Evolutionary conservation across 2,888 invertebrate genomes (phyloP).

Genomic region (Pseudoips prasinana): DNA sequence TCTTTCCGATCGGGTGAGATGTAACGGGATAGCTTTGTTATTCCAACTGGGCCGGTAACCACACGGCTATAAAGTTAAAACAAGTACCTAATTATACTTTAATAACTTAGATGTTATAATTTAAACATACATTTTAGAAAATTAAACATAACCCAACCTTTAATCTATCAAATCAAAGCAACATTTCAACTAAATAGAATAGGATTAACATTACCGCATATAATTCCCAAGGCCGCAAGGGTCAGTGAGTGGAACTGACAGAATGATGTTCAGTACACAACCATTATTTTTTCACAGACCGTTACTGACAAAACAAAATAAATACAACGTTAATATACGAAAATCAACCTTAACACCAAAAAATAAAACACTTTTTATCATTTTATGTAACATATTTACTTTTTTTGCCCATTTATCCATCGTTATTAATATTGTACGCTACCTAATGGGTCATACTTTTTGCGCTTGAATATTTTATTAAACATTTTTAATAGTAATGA

Average conservation of each 20-base stretch:
- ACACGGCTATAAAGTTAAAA: too few species aligned
- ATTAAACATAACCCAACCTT: too few species aligned
- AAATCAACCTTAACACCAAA: conserved; percentile 25
- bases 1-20: too few species aligned
- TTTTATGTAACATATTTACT: too few species aligned
- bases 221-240: conserved; percentile 27
- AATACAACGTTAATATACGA: conserved; percentile 24
- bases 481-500: conserved; percentile 15
- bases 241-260: conserved; percentile 43
- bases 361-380: conserved; percentile 14
- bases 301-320: conserved; percentile 47
- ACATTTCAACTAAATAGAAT: too few species aligned
- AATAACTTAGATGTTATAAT: too few species aligned
- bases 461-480: conserved; percentile 31
- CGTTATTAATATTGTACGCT: conserved; percentile 29
- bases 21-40: too few species aligned
- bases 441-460: conserved; percentile 29
- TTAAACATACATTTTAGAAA: too few species aligned
- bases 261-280: conserved; percentile 38
- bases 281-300: conserved; percentile 51
- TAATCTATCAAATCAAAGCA: too few species aligned
- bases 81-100: too few species aligned
- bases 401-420: background rate
- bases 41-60: too few species aligned
- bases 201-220: conserved; percentile 4